These are phyloP conservation scores for Cheilosia impressa DNA, from an alignment of 2,888 invertebrate genomes.

Conservation along the genomic window DNA sequence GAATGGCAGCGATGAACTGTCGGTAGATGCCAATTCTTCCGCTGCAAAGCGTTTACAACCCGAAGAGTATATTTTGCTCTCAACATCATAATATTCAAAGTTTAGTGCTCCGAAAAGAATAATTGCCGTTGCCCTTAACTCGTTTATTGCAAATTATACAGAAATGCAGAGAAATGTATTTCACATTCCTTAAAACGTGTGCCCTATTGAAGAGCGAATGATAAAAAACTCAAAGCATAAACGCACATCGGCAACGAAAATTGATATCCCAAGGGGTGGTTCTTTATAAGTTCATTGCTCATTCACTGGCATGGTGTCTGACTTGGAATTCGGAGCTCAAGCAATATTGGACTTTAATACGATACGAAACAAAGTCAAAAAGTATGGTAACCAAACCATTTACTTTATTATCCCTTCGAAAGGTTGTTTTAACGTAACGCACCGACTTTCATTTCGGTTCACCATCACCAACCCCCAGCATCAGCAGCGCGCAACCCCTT, in stretches of 20 bases:
- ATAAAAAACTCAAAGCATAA: background rate
- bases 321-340: background rate
- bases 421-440: slow-evolving; percentile 39
- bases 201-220: background rate
- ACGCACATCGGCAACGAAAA: slow-evolving; percentile 14
- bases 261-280: slow-evolving; percentile 26
- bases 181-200: background rate
- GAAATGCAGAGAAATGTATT: slow-evolving; percentile 15
- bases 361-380: slow-evolving; percentile 3
- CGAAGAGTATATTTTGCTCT: slow-evolving; percentile 10
- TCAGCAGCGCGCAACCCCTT: slow-evolving; percentile 19
- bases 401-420: slow-evolving; percentile 50
- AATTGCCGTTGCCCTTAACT: slow-evolving; percentile 29
- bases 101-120: slow-evolving; percentile 12
- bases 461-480: background rate
- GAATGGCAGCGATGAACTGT: background rate
- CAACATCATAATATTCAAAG: background rate
- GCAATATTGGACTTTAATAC: slow-evolving; percentile 13
- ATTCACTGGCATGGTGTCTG: slow-evolving; percentile 9
- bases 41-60: slow-evolving; percentile 6
- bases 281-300: background rate
- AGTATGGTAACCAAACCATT: slow-evolving; percentile 42
- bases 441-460: background rate
- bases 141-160: slow-evolving; percentile 25
- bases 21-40: background rate